Evolutionary conservation across 2,888 invertebrate genomes (phyloP), one percentile per base, ranked within the genome.

Genomic region (Folsomia candida): DNA sequence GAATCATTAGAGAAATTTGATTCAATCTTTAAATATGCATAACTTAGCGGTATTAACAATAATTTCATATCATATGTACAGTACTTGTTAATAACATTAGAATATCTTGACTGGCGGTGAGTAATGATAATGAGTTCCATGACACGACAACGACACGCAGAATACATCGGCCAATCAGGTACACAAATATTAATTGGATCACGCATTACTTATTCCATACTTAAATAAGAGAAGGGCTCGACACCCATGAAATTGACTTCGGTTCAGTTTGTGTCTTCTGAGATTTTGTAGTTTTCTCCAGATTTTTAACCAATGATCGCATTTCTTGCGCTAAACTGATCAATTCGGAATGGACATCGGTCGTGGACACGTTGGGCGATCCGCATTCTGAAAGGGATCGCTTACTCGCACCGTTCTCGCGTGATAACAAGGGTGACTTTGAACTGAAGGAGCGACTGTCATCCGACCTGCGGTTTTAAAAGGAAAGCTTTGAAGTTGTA

Each of bases 371-470:
- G 4, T 4, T 14, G 6, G 4, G 37, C 37, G 37, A 37, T 22
- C 78, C 79, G 57, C 78, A 79, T 64, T 80, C 80, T 0, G 77
- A 77, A 28, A 80, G 67, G 20, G 80, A 80, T 64, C 80, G 67
- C 63, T 80, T 80, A 57, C 80, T 79, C 58, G 76, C 75, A 59
- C 80, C 80, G 69, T 80, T 80, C 37, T 80, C 80, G 54, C 80
- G 73, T 61, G 78, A 79, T 58, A 80, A 75, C 62, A 80, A 69
- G 66, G 80, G 80, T 57, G 80, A 80, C 72, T 80, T 80, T 70
- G 78, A 79, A 69, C 80, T 80, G 75, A 80, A 80, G 64, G 80
- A 80, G 63, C 80, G 76, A 70, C 78, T 79, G 72, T 79, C 78
- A 69, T 79, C 80, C 24, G 75, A 78, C 67, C 76, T 78, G 67